Conservation (phyloP, 2,888 invertebrate genomes). For the Amblyjoppa fuscipennis region DNA sequence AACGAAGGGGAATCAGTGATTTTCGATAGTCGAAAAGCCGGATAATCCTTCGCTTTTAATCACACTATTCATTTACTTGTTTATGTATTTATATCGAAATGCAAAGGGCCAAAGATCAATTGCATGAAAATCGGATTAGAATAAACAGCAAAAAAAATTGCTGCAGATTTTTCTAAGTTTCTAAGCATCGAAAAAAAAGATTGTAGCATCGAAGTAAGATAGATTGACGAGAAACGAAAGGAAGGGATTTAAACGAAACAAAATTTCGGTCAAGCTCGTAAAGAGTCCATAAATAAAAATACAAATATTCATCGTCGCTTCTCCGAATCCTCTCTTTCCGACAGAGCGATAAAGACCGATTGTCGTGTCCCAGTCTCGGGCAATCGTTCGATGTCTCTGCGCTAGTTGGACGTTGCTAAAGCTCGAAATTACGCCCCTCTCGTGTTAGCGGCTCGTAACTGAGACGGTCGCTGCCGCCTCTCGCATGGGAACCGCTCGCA, state of each 20-base stretch:
- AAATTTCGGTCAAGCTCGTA: background rate
- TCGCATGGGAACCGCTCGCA: background rate
- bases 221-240: background rate
- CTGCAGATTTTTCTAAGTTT: too few species aligned
- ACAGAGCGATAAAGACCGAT: constrained; percentile 34
- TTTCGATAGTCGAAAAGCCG: background rate
- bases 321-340: background rate
- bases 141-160: too few species aligned
- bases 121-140: too few species aligned
- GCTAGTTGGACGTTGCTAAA: constrained; percentile 7
- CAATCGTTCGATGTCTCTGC: constrained; percentile 8
- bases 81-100: background rate
- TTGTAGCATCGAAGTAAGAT: background rate
- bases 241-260: background rate
- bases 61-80: too few species aligned
- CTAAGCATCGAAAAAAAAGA: too few species aligned
- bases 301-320: background rate
- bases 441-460: constrained; percentile 60
- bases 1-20: background rate
- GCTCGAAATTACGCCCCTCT: constrained; percentile 59
- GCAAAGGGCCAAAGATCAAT: too few species aligned
- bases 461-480: background rate
- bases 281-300: background rate
- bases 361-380: constrained; percentile 1
- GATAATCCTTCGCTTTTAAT: background rate